Evolutionary conservation across 1,140 invertebrate genomes (phyloP).

Genomic region (Centruroides vittatus): DNA sequence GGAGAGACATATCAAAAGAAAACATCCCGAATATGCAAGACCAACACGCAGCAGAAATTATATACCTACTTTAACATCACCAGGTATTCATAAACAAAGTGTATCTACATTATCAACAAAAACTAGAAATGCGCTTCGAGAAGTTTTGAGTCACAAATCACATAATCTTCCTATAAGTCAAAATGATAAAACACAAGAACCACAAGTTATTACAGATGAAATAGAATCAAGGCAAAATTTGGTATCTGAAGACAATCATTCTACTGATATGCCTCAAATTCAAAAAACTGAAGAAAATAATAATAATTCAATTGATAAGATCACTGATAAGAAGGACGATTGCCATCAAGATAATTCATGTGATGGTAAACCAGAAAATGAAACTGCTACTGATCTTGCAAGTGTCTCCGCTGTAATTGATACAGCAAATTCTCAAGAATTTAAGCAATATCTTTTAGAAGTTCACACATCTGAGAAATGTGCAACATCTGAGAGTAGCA

Average conservation of each 20-base stretch:
- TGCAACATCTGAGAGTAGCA: slow-evolving; percentile 12
- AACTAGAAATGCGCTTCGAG: slow-evolving; percentile 17
- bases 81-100: slow-evolving; percentile 8
- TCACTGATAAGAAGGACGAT: too few species aligned
- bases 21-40: slow-evolving; percentile 53
- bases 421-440: slow-evolving; percentile 46
- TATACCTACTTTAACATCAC: slow-evolving; percentile 7
- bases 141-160: slow-evolving; percentile 15
- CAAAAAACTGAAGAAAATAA: too few species aligned
- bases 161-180: slow-evolving; percentile 1
- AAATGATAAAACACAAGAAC: too few species aligned
- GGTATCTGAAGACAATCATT: not conserved
- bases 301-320: too few species aligned
- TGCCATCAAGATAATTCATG: too few species aligned
- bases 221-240: too few species aligned
- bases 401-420: slow-evolving; percentile 60
- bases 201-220: too few species aligned
- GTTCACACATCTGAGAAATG: slow-evolving; percentile 7
- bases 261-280: not conserved
- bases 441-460: slow-evolving; percentile 11
- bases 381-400: slow-evolving; percentile 42
- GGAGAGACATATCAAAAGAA: slow-evolving; percentile 85
- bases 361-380: not conserved
- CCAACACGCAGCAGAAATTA: slow-evolving; percentile 12
- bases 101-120: slow-evolving; percentile 12